A percentile compares a stretch with the other conserved stretches of the same genome.
Conservation (phyloP, 64 coral and sea anemone species). For the Actinia equina region DNA sequence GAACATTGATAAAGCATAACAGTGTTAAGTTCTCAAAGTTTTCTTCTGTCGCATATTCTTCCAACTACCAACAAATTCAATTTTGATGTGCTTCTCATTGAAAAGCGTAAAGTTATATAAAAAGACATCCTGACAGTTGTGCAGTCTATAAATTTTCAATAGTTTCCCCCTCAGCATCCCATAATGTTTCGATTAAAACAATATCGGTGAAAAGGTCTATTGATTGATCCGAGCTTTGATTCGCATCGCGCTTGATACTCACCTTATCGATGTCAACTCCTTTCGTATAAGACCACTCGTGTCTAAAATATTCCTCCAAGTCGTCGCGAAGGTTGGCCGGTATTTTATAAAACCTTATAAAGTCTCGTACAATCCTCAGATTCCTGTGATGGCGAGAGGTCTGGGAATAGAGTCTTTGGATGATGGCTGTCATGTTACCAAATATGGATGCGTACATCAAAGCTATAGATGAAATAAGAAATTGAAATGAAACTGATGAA, state of each 20-base stretch:
- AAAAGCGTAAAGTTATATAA: too few species aligned
- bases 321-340: constrained; percentile 64
- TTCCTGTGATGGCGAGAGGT: constrained; percentile 70
- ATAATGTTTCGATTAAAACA: too few species aligned
- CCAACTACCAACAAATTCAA: too few species aligned
- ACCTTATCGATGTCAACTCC: constrained; percentile 70
- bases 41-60: too few species aligned
- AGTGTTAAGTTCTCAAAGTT: too few species aligned
- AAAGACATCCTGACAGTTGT: too few species aligned
- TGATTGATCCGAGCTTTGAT: too few species aligned
- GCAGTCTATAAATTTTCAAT: too few species aligned
- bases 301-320: constrained; percentile 76
- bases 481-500: background rate
- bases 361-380: constrained; percentile 64
- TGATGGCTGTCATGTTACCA: constrained; percentile 95
- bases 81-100: too few species aligned
- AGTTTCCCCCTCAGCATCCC: too few species aligned
- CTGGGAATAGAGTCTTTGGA: constrained; percentile 80
- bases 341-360: constrained; percentile 87
- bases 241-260: background rate
- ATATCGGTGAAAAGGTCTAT: too few species aligned
- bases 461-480: constrained; percentile 28
- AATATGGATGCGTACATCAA: constrained; percentile 97
- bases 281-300: constrained; percentile 64
- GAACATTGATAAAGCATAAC: too few species aligned